Percentiles rank a stretch among this genome's conserved stretches.
Evolutionary conservation across 1,140 invertebrate species (phyloP).

Genomic region (Achroia grisella): DNA sequence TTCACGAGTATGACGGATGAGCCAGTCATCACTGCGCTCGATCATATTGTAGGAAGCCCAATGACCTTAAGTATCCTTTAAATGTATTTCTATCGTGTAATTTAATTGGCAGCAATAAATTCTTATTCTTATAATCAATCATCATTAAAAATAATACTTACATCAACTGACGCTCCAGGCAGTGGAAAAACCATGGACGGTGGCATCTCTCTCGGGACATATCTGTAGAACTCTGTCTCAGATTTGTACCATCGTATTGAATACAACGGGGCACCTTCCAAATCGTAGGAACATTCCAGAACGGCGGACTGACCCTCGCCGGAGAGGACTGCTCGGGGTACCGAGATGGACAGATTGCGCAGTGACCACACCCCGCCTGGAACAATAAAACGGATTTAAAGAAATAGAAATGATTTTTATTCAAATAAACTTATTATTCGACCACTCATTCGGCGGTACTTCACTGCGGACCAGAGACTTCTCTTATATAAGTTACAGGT

Average conservation of each 20-base stretch:
- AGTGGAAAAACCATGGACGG: constrained; percentile 81
- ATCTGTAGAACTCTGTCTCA: constrained; percentile 86
- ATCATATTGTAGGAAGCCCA: too few species aligned
- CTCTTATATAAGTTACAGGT: too few species aligned
- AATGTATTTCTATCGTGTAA: too few species aligned
- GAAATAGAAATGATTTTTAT: too few species aligned
- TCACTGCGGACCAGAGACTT: too few species aligned
- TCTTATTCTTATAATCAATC: too few species aligned
- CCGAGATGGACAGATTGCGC: constrained; percentile 81
- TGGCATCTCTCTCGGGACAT: constrained; percentile 80
- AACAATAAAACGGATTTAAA: constrained; percentile 22
- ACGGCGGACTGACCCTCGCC: constrained; percentile 80
- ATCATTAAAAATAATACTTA: constrained; percentile 74
- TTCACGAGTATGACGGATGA: too few species aligned
- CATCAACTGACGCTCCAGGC: constrained; percentile 82
- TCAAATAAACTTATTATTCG: too few species aligned
- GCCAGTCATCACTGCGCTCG: too few species aligned
- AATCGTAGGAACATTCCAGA: constrained; percentile 86
- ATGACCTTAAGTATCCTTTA: too few species aligned
- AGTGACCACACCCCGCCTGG: constrained; percentile 79
- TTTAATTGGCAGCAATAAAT: too few species aligned
- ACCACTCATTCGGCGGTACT: too few species aligned
- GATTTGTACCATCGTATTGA: constrained; percentile 89
- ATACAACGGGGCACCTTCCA: constrained; percentile 84
- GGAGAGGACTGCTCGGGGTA: constrained; percentile 82